Conservation (phyloP, 2,888 invertebrate genomes). For the Apotomis betuletana region DNA sequence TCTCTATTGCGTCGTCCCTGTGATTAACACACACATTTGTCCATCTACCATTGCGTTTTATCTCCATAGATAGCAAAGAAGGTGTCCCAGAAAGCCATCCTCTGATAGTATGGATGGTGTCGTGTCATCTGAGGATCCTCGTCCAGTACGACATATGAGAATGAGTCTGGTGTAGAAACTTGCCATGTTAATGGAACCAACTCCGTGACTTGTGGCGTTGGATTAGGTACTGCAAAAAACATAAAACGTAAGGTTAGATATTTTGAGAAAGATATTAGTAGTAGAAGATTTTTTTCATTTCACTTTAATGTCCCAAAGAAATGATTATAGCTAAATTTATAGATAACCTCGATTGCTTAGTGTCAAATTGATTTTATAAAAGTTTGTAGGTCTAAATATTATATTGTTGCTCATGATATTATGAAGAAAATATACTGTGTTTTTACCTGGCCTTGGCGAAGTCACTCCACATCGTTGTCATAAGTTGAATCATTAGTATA, state of each 20-base stretch:
- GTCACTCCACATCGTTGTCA: constrained; percentile 30
- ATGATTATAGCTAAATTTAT: too few relatives aligned
- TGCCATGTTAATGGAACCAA: constrained; percentile 17
- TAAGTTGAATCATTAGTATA: constrained; percentile 8
- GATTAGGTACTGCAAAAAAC: constrained; percentile 17
- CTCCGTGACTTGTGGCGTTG: constrained; percentile 6
- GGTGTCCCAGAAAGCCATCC: constrained; percentile 32
- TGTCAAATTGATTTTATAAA: too few relatives aligned
- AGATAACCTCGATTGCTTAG: too few relatives aligned
- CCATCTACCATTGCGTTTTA: constrained; percentile 16
- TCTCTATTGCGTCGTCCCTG: too few relatives aligned
- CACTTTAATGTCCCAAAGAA: too few relatives aligned
- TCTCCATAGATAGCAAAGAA: constrained; percentile 12
- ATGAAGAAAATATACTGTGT: not conserved
- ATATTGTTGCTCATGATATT: not conserved
- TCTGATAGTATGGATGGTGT: constrained; percentile 12
- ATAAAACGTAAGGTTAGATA: not conserved
- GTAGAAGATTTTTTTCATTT: not conserved
- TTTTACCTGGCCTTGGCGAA: constrained; percentile 31
- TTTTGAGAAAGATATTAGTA: too few relatives aligned
- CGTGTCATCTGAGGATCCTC: not conserved
- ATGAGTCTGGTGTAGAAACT: not conserved
- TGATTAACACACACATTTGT: not conserved
- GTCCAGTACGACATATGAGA: constrained; percentile 7
- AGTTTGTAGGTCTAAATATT: too few relatives aligned